A percentile compares a stretch with the other conserved stretches of the same genome.
Conservation (phyloP, 1,140 invertebrate species). For the Mya arenaria region DNA sequence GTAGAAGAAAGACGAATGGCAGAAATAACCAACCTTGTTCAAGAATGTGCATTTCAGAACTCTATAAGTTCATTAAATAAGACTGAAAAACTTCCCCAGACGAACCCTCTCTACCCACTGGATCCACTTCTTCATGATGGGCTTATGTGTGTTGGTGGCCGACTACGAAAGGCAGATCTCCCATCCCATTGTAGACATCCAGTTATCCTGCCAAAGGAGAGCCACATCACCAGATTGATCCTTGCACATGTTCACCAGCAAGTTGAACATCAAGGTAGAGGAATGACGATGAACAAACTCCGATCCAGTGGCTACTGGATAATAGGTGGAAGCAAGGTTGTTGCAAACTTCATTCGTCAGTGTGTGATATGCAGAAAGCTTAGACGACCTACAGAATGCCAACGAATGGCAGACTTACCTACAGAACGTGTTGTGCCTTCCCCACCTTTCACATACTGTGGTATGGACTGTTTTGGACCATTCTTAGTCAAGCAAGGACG, state of each 20-base stretch:
- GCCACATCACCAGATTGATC: background rate
- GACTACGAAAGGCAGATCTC: constrained; percentile 34
- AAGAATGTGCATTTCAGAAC: constrained; percentile 39
- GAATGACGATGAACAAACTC: constrained; percentile 41
- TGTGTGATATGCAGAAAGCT: constrained; percentile 46
- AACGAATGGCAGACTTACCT: constrained; percentile 57
- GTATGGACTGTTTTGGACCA: constrained; percentile 61
- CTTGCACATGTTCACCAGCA: constrained; percentile 28
- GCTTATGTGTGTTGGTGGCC: constrained; percentile 50
- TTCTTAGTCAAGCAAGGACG: constrained; percentile 52
- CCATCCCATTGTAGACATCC: background rate
- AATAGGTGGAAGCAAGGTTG: constrained; percentile 15
- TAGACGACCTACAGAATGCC: background rate
- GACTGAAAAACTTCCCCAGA: background rate
- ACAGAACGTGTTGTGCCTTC: constrained; percentile 26
- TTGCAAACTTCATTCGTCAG: background rate
- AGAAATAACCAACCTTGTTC: constrained; percentile 45
- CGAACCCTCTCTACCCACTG: constrained; percentile 23
- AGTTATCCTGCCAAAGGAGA: background rate
- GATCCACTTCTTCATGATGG: constrained; percentile 47
- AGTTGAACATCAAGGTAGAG: constrained; percentile 48
- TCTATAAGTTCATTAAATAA: background rate
- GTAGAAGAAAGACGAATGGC: constrained; percentile 11
- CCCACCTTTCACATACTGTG: constrained; percentile 55
- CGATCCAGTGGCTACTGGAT: constrained; percentile 36